These are phyloP conservation scores for Gerosis bhagava DNA, from an alignment of 2,888 invertebrate genomes.

Conservation along the genomic window DNA sequence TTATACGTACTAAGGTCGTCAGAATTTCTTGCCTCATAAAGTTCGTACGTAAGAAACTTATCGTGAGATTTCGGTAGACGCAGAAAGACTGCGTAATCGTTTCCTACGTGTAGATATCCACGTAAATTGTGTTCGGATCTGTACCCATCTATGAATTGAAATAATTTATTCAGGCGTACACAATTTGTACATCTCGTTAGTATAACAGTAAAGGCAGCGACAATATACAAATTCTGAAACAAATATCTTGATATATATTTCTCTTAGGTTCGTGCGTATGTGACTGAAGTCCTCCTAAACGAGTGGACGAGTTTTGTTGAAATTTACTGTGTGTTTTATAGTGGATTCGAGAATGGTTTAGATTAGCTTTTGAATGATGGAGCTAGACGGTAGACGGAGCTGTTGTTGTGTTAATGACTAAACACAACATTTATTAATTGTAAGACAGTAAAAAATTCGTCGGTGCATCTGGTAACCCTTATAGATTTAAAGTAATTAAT, in stretches of 20 bases:
- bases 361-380: no score
- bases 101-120: conserved; percentile 64
- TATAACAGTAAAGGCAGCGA: conserved; percentile 29
- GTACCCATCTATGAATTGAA: conserved; percentile 63
- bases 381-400: no score
- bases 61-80: conserved; percentile 57
- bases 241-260: conserved; percentile 1
- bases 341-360: no score
- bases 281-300: no score
- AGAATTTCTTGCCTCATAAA: conserved; percentile 61
- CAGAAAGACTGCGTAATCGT: conserved; percentile 61
- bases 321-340: no score
- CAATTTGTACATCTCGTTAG: conserved; percentile 32
- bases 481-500: no score
- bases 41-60: conserved; percentile 56
- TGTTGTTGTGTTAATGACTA: no score
- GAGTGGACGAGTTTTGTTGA: no score
- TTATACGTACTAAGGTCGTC: conserved; percentile 43
- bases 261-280: no score
- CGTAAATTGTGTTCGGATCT: conserved; percentile 54
- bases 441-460: no score
- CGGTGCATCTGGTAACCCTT: no score
- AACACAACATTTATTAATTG: no score
- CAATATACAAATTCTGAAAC: conserved; percentile 43
- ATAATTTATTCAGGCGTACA: conserved; percentile 62